Evolutionary conservation across 2,888 invertebrate species (phyloP).

Genomic region (Macrosoma leucophasiata): DNA sequence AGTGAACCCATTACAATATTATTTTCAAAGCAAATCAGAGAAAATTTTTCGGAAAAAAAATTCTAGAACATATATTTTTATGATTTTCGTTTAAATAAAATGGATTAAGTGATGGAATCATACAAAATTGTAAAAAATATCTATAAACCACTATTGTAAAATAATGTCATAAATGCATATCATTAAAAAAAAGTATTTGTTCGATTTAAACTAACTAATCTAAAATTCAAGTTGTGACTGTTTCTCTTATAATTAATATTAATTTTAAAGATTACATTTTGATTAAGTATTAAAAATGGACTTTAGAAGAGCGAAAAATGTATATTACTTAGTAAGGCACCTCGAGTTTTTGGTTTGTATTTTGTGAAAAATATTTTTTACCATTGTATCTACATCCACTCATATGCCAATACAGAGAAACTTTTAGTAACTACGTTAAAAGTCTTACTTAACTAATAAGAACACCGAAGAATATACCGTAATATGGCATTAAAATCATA

Average conservation of each 20-base stretch:
- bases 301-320: slow-evolving; percentile 15
- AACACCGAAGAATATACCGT: slow-evolving; percentile 57
- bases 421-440: slow-evolving; percentile 19
- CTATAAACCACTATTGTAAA: slow-evolving; percentile 15
- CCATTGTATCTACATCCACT: slow-evolving; percentile 11
- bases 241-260: slow-evolving; percentile 38
- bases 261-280: slow-evolving; percentile 12
- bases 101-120: slow-evolving; percentile 3
- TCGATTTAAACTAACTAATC: slow-evolving; percentile 30
- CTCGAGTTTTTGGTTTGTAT: slow-evolving; percentile 58
- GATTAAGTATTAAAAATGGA: slow-evolving; percentile 2
- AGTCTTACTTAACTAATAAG: slow-evolving; percentile 29
- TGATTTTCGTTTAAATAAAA: not conserved
- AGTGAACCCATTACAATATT: not conserved
- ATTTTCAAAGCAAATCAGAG: not conserved
- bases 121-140: slow-evolving; percentile 12
- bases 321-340: slow-evolving; percentile 53
- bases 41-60: not conserved
- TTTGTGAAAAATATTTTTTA: slow-evolving; percentile 25
- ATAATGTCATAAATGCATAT: slow-evolving; percentile 31
- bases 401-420: slow-evolving; percentile 15
- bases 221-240: slow-evolving; percentile 47
- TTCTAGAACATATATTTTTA: slow-evolving; percentile 1
- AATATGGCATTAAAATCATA: slow-evolving; percentile 73
- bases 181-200: slow-evolving; percentile 17